Base-by-base conservation (phyloP, 2,797 vertebrate genomes). In the Australoheros facetus region DNA sequence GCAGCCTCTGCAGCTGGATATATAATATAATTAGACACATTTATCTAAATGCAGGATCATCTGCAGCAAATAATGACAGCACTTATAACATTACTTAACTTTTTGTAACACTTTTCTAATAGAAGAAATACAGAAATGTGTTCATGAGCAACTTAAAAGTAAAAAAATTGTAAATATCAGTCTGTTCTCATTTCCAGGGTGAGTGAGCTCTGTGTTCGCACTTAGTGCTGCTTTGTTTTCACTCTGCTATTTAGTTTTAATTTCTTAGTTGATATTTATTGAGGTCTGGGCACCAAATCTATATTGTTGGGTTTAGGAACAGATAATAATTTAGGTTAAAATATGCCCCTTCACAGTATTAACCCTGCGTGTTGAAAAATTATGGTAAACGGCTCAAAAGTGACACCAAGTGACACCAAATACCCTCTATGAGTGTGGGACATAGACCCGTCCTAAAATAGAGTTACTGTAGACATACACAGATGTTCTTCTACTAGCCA, bases 21-120 rank as follows among this genome's bases (percentile, higher is more conserved):
- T 53, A 17, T 19, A 54, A 87, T 42, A 1, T 54, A 48, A 77
- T 23, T 11, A 48, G 57, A 79, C 75, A 56, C 56, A 60, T 83
- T 78, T 23, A 56, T 83, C 78, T 23, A 30, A 81, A 78, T 34
- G 42, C 5, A 58, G 54, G 21, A 28, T 80, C 37, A n/a, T 32
- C 56, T 8, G 45, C 12, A n/a, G 13, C 37, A 58, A n/a, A 56
- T 79, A 37, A n/a, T 34, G 17, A 58, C 1, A 57, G 21, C 42
- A 16, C n/a, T 37, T n/a, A 69, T 55, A 21, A 71, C 23, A 23
- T 75, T n/a, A 21, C 21, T 69, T 48, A 45, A 62, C 58, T 30
- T 45, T 19, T 45, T 66, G 39, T 26, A 48, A 66, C 42, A 30
- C 23, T 48, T 48, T 48, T 45, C 14, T 66, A 48, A 66, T 28